Conservation (phyloP, 2,113 vertebrate genomes). For the Peucedramus taeniatus region DNA sequence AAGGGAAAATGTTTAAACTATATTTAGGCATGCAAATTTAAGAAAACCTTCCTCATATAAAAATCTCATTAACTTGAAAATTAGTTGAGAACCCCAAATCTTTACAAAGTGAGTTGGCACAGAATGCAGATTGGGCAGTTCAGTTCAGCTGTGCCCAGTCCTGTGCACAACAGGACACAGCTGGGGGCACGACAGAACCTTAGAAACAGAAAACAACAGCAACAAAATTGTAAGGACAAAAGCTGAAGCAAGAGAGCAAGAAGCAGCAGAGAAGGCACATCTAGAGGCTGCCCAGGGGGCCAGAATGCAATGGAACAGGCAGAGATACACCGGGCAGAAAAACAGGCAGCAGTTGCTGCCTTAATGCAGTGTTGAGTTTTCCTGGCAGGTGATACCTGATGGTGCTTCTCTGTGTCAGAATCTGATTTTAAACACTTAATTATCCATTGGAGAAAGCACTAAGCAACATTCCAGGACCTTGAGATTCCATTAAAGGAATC, state of each 20-base stretch:
- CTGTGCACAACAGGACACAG: neutral
- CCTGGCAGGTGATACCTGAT: neutral
- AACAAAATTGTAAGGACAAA: neutral
- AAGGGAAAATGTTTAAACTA: neutral
- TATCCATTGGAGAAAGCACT: neutral
- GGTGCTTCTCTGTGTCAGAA: neutral
- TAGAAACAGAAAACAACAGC: neutral
- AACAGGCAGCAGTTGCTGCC: neutral
- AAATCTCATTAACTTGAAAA: neutral
- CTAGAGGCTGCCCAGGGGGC: neutral
- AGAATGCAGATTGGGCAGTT: neutral
- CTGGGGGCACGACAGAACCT: neutral
- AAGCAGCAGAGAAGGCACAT: neutral
- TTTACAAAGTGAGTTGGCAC: neutral
- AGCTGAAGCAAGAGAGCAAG: neutral
- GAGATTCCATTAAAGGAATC: neutral
- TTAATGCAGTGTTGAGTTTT: neutral
- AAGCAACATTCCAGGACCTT: neutral
- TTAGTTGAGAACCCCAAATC: neutral
- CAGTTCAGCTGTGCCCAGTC: neutral
- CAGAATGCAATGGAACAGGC: neutral
- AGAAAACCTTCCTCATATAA: neutral
- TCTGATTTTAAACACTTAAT: neutral
- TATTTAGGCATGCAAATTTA: neutral
- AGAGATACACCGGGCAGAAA: neutral